Conservation (phyloP, 2,113 vertebrate genomes). For the Lophochroa leadbeateri region DNA sequence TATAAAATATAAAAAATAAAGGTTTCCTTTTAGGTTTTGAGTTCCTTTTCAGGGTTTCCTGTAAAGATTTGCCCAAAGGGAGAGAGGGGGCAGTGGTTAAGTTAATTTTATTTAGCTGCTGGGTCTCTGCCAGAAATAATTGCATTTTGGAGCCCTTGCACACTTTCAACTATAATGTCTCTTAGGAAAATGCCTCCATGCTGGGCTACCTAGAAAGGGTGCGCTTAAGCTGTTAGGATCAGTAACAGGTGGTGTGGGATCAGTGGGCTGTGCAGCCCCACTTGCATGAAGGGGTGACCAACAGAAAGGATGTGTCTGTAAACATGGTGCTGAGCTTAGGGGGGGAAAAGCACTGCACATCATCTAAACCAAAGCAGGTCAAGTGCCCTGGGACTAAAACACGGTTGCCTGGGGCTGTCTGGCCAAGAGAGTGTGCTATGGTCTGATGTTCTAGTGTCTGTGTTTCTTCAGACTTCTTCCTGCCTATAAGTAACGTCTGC, state of each 20-base stretch:
- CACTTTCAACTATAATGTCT: neutral
- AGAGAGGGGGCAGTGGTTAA: neutral
- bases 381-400: neutral
- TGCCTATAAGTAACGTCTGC: neutral
- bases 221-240: neutral
- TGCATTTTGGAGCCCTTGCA: neutral
- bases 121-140: neutral
- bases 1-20: neutral
- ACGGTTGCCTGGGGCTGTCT: neutral
- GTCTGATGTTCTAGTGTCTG: neutral
- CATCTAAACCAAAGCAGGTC: neutral
- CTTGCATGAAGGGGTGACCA: neutral
- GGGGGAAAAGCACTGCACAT: neutral
- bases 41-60: neutral
- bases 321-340: too few species aligned
- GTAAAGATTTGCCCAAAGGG: neutral
- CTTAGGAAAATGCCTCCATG: neutral
- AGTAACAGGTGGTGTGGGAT: neutral
- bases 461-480: neutral
- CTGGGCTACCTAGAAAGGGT: neutral
- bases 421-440: neutral
- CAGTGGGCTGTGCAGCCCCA: neutral
- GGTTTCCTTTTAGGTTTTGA: neutral
- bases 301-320: neutral
- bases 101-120: neutral